Conservation (phyloP, 1,140 invertebrate genomes). For the Periplaneta americana region DNA sequence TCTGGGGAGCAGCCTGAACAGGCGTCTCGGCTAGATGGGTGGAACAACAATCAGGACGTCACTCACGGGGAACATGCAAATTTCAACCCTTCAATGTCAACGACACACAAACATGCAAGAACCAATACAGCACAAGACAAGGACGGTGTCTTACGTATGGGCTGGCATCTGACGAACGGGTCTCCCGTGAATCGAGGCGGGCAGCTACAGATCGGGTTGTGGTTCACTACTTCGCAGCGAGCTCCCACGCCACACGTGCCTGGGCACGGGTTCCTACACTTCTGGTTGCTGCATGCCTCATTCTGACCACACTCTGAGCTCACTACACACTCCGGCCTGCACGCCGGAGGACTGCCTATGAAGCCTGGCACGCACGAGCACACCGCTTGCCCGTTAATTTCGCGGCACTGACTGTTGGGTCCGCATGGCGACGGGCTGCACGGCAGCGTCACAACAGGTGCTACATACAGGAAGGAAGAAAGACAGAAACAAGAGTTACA, state of each 20-base stretch:
- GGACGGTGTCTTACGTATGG: constrained; percentile 20
- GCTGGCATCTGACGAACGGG: constrained; percentile 38
- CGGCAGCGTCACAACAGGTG: constrained; percentile 34
- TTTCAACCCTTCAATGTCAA: not conserved
- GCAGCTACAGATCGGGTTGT: constrained; percentile 45
- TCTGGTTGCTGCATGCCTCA: constrained; percentile 44
- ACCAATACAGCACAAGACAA: not conserved
- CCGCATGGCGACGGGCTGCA: constrained; percentile 41
- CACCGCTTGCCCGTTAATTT: constrained; percentile 40
- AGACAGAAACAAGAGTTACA: constrained; percentile 32
- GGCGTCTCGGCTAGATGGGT: not conserved
- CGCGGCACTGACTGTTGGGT: constrained; percentile 38
- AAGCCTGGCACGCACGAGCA: constrained; percentile 43
- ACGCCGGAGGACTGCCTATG: constrained; percentile 40
- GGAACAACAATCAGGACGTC: not conserved
- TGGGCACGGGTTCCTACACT: constrained; percentile 44
- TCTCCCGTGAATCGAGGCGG: constrained; percentile 45
- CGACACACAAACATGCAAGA: not conserved
- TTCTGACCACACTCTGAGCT: constrained; percentile 42
- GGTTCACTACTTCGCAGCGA: constrained; percentile 47
- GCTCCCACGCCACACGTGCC: constrained; percentile 49
- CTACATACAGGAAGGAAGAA: not conserved
- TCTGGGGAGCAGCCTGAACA: constrained; percentile 14
- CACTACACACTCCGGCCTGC: constrained; percentile 42
- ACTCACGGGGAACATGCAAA: constrained; percentile 36